Percentiles rank a stretch among this genome's conserved stretches.
These are phyloP conservation scores for Cephus cinctus DNA, from an alignment of 1,140 invertebrate genomes.

Conservation along the genomic window DNA sequence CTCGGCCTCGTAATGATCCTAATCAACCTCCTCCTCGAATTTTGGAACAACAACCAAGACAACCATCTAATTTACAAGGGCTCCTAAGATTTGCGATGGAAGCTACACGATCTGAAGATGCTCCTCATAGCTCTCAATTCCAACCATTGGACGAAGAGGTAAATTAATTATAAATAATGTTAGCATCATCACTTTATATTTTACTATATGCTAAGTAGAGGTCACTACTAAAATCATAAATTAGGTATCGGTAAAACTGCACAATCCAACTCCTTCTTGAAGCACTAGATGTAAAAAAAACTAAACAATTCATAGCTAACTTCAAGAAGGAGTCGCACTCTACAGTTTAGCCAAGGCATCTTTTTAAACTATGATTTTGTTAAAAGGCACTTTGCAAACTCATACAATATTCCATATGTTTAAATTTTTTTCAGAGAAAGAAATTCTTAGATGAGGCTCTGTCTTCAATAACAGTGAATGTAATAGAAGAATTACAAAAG, in stretches of 20 bases:
- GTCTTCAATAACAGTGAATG: slow-evolving; percentile 64
- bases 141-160: slow-evolving; percentile 64
- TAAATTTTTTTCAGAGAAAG: slow-evolving; percentile 59
- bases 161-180: no score
- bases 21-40: slow-evolving; percentile 9
- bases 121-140: slow-evolving; percentile 48
- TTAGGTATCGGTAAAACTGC: no score
- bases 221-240: no score
- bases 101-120: slow-evolving; percentile 61
- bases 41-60: slow-evolving; percentile 43
- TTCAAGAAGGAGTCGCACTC: no score
- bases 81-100: slow-evolving; percentile 66
- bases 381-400: no score
- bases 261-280: no score
- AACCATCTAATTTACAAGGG: slow-evolving; percentile 57
- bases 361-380: no score
- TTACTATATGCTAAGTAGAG: no score
- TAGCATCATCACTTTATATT: no score
- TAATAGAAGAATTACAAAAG: slow-evolving; percentile 64
- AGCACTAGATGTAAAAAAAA: no score
- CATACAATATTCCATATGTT: slow-evolving; percentile 3
- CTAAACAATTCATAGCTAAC: no score
- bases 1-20: slow-evolving; percentile 19
- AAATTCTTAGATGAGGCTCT: slow-evolving; percentile 70
- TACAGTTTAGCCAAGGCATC: no score